Base-by-base conservation (phyloP, 2,113 vertebrate genomes). In the Calyptomena viridis region DNA sequence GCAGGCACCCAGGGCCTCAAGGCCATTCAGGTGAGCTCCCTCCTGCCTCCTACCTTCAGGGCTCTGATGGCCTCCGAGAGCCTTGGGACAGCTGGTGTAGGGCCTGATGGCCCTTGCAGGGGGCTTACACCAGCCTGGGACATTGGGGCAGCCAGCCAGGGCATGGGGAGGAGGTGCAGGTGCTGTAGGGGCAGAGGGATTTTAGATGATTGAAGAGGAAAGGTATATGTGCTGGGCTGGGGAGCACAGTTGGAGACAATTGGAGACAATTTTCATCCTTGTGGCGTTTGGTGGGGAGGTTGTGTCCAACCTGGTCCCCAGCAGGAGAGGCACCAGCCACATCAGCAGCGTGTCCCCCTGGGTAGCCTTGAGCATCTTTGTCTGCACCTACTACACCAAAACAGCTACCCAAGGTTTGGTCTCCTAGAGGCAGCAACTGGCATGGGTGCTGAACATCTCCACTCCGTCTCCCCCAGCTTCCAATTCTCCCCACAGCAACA, bases 1-100 rank as follows among this genome's bases (percentile, higher is more conserved):
- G 80, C 83, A 72, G 50, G 85, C 42, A 1, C 37, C 83, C 66
- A 6, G 50, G 3, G 47, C 91, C 72, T 89, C 76, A 7, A 98
- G 96, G 59, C 96, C 97, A 0, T 98, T 97, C 98, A 98, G 98
- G 98, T 98, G 95, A 96, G 95, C 74, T 60, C 19, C 44, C 31
- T 71, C 16, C 75, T 0, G 1, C 28, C 59, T 59, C 78, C 40
- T 40, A 22, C 87, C 28, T 20, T 10, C 20, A 3, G 55, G 23
- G 39, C 59, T 64, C 66, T 5, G 9, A 27, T 16, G 37, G 35
- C 17, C 46, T 73, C n/a, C 21, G 22, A 56, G n/a, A 81, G 31
- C 25, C 39, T 28, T 1, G 1, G 42, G 30, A 16, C 59, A 20
- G 27, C 33, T n/a, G 6, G 3, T 4, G 0, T 11, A 30, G 53